Evolutionary conservation across 2,888 invertebrate genomes (phyloP).

Genomic region (Drosophila nr. medialis): DNA sequence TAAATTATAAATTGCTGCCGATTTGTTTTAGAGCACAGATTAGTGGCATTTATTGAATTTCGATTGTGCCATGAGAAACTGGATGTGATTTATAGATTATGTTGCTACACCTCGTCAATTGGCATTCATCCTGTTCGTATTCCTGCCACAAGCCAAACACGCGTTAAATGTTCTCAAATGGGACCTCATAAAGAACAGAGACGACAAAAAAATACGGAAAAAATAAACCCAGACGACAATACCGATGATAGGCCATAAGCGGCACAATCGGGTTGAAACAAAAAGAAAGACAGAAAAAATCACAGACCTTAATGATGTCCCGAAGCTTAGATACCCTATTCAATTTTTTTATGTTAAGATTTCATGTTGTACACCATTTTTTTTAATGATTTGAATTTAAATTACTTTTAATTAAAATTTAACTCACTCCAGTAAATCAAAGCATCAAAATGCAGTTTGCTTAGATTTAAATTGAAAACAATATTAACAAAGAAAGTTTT

Average conservation of each 20-base stretch:
- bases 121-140: neutral
- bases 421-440: neutral
- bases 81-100: slow-evolving; percentile 36
- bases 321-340: slow-evolving; percentile 22
- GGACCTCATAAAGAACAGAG: slow-evolving; percentile 39
- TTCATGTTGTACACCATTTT: neutral
- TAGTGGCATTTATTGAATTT: slow-evolving; percentile 53
- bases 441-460: neutral
- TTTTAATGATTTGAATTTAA: neutral
- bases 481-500: neutral
- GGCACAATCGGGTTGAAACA: slow-evolving; percentile 23
- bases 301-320: neutral
- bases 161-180: slow-evolving; percentile 41
- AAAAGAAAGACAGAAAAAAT: slow-evolving; percentile 25
- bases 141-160: slow-evolving; percentile 45
- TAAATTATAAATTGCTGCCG: slow-evolving; percentile 49
- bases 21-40: slow-evolving; percentile 54
- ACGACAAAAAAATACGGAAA: neutral
- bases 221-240: slow-evolving; percentile 12
- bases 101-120: slow-evolving; percentile 6
- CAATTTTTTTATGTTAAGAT: neutral
- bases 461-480: neutral
- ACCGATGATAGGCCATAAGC: slow-evolving; percentile 41
- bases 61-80: neutral
- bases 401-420: neutral